Base-by-base conservation (phyloP, 2,888 invertebrate genomes). In the Nomada ruficornis region DNA sequence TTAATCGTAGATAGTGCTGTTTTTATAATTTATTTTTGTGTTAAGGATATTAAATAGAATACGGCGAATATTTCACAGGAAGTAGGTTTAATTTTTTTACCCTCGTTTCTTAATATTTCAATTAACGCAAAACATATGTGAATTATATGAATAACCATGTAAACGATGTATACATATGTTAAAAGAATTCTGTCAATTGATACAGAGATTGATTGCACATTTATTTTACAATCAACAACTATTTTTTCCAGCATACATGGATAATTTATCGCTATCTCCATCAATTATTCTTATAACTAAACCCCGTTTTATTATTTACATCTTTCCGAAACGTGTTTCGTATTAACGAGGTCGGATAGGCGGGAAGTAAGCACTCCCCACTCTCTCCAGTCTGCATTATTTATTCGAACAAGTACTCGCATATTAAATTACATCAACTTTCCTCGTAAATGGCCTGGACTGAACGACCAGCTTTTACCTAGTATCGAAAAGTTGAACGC, bases 381-480 rank as follows among this genome's bases (percentile, higher is more conserved):
- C 76, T 73, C 68, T 68, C 64, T 65, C 55, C 64, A 26, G 70
- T 23, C 11, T 73, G 62, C 65, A 62, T 80, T 86, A 83, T 75
- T 86, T 81, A 83, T 77, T 71, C 83, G 67, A 73, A 65, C 79
- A 69, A 72, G 83, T 78, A 68, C 65, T 78, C 60, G 83, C 80
- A 80, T 80, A 86, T 86, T 86, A 79, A 68, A 81, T 71, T 79
- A 75, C 71, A 55, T 65, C 64, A 86, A 86, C 80, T 86, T 81
- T 81, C 57, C 68, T 54, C 72, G 71, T 70, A 78, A 81, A 86
- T 65, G 70, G 68, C 36, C 59, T n/a, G 54, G 74, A 52, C 70
- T 55, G 76, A 71, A 71, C 60, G 70, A 55, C 59, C 55, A 71
- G 67, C 77, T 67, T 70, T 26, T 70, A 42, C n/a, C 60, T 50